Base-by-base conservation (phyloP, 1,140 invertebrate species). In the Chymomyza costata region DNA sequence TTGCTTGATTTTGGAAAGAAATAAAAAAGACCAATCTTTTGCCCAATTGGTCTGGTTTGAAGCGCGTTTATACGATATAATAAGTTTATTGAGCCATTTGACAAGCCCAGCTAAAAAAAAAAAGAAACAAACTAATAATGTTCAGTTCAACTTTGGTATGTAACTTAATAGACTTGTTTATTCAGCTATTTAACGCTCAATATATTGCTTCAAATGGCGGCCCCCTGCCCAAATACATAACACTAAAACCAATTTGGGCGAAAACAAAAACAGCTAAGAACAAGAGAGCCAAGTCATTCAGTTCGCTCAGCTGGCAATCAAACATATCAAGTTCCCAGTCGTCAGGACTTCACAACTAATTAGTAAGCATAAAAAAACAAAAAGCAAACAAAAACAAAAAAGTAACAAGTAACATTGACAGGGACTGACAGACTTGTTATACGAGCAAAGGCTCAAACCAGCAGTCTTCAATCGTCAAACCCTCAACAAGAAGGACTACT, bases 121-220 rank as follows among this genome's bases (percentile, higher is more conserved):
- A n/a, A n/a, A n/a, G n/a, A 61, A 68, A 63, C 39, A 63, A 63
- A 59, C 53, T 50, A 69, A 59, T 53, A 64, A 52, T 40, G 28
- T 15, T n/a, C n/a, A n/a, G n/a, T n/a, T n/a, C n/a, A n/a, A n/a
- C n/a, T n/a, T n/a, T n/a, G n/a, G n/a, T n/a, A n/a, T 40, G 46
- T 44, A 58, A 49, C 47, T 46, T 52, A 47, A 64, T 69, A 53
- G 57, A 43, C 45, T 58, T 59, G 65, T 64, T 69, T 69, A 69
- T 38, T 32, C 32, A 44, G 17, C 2, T 2, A 17, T 18, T 44
- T 3, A 44, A 25, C 37, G 43, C 39, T 46, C n/a, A 45, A 50
- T 13, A 48, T 21, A 64, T 64, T 49, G 31, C 65, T 68, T 63
- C 58, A 32, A 31, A 52, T 47, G 39, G 31, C 41, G 56, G 56